phyloP scores from a whole-genome alignment of 2,113 vertebrate genomes.

The Phainopepla nitens region DNA sequence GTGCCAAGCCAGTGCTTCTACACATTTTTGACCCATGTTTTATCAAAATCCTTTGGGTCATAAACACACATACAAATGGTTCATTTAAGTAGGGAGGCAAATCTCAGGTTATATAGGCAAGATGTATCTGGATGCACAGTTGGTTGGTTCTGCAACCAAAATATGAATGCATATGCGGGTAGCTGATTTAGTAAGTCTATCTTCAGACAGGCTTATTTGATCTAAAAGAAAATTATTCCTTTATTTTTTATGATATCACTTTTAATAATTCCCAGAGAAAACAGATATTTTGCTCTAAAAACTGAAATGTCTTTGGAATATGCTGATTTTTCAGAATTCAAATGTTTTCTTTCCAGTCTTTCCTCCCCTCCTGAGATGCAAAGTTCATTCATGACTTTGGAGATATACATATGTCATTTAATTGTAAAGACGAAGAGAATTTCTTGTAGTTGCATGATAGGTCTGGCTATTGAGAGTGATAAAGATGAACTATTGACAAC shows the following conservation, averaged over 20 bases:
- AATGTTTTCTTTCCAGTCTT: neutral
- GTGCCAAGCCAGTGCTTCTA: neutral
- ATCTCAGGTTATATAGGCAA: neutral
- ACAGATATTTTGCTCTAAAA: neutral
- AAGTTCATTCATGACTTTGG: neutral
- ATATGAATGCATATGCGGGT: neutral
- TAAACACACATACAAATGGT: neutral
- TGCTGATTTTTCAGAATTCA: neutral
- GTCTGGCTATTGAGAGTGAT: neutral
- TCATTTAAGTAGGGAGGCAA: neutral
- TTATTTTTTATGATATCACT: neutral
- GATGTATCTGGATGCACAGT: neutral
- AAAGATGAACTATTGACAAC: neutral
- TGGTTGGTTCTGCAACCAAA: neutral
- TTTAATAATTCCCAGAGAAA: neutral
- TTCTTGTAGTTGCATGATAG: neutral
- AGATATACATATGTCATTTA: neutral
- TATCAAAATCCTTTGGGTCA: neutral
- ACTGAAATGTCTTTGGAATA: neutral
- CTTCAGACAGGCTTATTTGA: neutral
- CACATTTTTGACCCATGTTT: neutral
- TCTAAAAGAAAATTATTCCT: neutral
- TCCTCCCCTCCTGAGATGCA: neutral
- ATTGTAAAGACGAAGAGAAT: neutral
- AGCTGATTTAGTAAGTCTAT: neutral